Evolutionary conservation across 2,797 vertebrate species (phyloP).

Genomic region (Poecilia velifera): DNA sequence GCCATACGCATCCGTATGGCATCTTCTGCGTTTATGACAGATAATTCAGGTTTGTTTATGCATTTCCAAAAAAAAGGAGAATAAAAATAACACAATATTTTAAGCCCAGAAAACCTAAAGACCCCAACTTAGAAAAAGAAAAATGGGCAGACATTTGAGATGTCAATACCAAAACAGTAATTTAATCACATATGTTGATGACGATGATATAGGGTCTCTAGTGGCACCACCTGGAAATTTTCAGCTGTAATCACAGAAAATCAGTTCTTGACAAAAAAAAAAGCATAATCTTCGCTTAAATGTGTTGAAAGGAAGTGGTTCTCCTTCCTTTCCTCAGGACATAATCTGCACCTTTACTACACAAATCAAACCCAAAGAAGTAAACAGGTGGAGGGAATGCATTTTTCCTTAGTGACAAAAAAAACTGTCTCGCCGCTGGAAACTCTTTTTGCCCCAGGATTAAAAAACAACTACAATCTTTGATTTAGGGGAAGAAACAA

Average conservation of each 20-base stretch:
- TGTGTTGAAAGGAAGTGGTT: neutral
- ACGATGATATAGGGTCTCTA: neutral
- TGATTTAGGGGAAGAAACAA: neutral
- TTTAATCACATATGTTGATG: neutral
- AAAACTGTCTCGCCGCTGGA: neutral
- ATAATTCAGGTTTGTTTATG: neutral
- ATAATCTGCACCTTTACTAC: neutral
- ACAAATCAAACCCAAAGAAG: neutral
- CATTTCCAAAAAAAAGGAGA: neutral
- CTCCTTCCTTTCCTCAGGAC: neutral
- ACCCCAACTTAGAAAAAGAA: neutral
- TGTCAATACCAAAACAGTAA: neutral
- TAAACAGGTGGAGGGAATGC: neutral
- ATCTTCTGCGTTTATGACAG: constrained; percentile 12
- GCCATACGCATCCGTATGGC: constrained; percentile 8
- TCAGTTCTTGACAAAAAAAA: neutral
- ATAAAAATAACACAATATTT: neutral
- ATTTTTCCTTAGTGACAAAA: neutral
- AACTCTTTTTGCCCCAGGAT: neutral
- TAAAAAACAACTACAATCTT: neutral
- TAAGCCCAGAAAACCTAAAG: neutral
- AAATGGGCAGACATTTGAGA: neutral
- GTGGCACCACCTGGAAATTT: neutral
- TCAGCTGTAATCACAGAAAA: neutral
- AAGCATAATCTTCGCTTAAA: neutral